Evolutionary conservation across 2,888 invertebrate species (phyloP).

Genomic region (Philonicus albiceps): DNA sequence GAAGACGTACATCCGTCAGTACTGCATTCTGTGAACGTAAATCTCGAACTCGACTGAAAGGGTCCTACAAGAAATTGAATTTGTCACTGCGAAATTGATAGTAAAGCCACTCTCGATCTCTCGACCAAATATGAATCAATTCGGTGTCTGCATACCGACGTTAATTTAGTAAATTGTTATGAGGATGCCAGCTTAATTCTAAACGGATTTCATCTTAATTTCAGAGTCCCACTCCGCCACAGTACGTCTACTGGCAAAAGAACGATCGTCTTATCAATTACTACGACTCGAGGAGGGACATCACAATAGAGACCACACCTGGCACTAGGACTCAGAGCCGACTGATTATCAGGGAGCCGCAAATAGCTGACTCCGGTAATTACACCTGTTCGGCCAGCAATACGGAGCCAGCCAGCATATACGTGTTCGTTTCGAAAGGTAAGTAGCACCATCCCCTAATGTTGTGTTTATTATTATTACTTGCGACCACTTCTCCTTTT

Average conservation of each 20-base stretch:
- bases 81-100: neutral
- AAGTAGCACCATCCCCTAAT: slow-evolving; percentile 57
- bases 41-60: neutral
- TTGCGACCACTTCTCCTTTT: slow-evolving; percentile 30
- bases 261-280: slow-evolving; percentile 94
- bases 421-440: slow-evolving; percentile 92
- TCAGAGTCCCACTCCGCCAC: slow-evolving; percentile 90
- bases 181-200: neutral
- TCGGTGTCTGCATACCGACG: neutral
- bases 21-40: neutral
- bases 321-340: slow-evolving; percentile 86
- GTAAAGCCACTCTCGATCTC: neutral
- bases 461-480: slow-evolving; percentile 1
- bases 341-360: slow-evolving; percentile 82
- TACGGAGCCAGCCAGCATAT: slow-evolving; percentile 87
- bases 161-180: neutral
- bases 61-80: neutral
- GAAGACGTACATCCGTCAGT: neutral
- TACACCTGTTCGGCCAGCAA: slow-evolving; percentile 90
- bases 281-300: slow-evolving; percentile 82
- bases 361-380: slow-evolving; percentile 87
- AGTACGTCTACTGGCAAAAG: slow-evolving; percentile 96
- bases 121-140: neutral
- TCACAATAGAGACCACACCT: slow-evolving; percentile 83
- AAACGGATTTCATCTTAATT: slow-evolving; percentile 51